Evolutionary conservation across 53 echinoderm and acorn worm species (phyloP).

Genomic region (Antedon mediterranea): DNA sequence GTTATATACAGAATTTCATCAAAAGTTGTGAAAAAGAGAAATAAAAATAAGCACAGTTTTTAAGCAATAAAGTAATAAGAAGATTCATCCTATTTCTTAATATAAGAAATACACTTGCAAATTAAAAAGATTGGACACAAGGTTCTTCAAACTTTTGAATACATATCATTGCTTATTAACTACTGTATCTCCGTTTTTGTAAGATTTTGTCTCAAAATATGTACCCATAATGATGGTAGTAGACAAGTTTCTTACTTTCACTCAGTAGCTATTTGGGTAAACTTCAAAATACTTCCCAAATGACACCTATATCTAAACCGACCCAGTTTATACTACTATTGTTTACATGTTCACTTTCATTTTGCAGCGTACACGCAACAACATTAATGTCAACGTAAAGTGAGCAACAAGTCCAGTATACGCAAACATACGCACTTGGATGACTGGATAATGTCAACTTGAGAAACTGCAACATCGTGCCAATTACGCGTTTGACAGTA

Average conservation of each 20-base stretch:
- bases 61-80: too few species aligned
- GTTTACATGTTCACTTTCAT: neutral
- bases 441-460: neutral
- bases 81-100: too few species aligned
- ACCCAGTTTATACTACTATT: neutral
- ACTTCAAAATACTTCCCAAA: neutral
- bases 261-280: neutral
- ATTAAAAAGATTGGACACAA: too few species aligned
- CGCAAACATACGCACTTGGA: neutral
- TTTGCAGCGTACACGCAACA: neutral
- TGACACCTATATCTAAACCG: neutral
- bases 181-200: too few species aligned
- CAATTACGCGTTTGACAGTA: neutral
- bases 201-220: neutral
- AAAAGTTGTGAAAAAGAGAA: too few species aligned
- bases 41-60: too few species aligned
- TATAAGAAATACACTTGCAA: too few species aligned
- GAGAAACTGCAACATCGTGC: neutral
- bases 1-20: too few species aligned
- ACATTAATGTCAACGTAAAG: neutral
- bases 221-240: neutral
- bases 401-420: neutral
- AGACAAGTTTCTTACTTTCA: neutral
- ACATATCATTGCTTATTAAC: too few species aligned
- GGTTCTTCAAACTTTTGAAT: too few species aligned